phyloP scores from a whole-genome alignment of 2,113 vertebrate genomes.

The Noturus placidus region DNA sequence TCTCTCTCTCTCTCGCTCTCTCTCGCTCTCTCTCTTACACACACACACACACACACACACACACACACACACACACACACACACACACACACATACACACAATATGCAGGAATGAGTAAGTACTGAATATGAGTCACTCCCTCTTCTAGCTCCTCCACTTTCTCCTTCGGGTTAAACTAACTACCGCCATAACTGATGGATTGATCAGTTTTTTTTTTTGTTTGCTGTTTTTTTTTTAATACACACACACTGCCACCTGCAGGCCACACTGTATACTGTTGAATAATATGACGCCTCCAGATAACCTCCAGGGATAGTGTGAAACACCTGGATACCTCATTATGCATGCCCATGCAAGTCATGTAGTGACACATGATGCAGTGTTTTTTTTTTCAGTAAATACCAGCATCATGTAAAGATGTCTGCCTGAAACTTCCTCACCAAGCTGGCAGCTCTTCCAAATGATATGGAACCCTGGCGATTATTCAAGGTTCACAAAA shows the following conservation, averaged over 20 bases:
- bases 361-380: not conserved
- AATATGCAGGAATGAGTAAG: not conserved
- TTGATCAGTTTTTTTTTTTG: not conserved
- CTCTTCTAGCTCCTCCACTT: not conserved
- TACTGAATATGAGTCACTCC: not conserved
- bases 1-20: not conserved
- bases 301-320: not conserved
- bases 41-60: not conserved
- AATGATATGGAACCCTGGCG: not conserved
- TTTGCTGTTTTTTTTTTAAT: not conserved
- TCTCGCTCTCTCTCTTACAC: not conserved
- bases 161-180: not conserved
- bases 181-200: not conserved
- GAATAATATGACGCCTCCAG: not conserved
- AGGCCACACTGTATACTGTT: not conserved
- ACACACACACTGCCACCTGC: constrained; percentile 14
- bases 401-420: not conserved
- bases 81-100: not conserved
- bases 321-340: not conserved
- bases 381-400: not conserved
- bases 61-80: not conserved
- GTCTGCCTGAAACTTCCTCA: not conserved
- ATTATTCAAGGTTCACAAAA: not conserved
- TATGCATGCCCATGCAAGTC: not conserved
- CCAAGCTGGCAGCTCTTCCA: not conserved